Percentiles rank a stretch among this genome's conserved stretches.
These are phyloP conservation scores for Triplophysa bombifrons DNA, from an alignment of 2,797 vertebrate species.

Conservation along the genomic window DNA sequence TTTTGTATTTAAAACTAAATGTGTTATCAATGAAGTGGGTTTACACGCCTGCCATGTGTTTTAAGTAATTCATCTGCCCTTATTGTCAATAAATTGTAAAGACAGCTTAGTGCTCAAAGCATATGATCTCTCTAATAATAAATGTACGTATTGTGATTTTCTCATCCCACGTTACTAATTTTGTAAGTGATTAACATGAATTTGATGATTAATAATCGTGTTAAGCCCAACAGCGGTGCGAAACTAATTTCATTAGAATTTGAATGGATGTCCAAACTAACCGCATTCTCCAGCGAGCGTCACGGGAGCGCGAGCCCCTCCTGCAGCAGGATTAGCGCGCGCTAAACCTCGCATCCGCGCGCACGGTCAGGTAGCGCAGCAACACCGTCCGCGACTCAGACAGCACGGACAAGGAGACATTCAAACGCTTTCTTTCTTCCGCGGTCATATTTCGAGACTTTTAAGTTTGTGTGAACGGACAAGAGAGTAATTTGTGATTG, in stretches of 20 bases:
- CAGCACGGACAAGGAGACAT: not conserved
- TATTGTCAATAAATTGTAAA: not conserved
- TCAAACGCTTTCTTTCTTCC: not conserved
- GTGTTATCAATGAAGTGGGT: conserved; percentile 16
- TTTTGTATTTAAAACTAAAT: conserved; percentile 28
- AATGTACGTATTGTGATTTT: not conserved
- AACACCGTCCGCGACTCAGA: conserved; percentile 10
- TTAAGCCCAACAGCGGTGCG: conserved; percentile 24
- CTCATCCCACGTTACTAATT: conserved; percentile 26
- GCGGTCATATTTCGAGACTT: not conserved
- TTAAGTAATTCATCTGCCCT: not conserved
- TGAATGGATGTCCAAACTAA: conserved; percentile 44
- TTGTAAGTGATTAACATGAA: conserved; percentile 17
- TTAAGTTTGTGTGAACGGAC: conserved; percentile 2
- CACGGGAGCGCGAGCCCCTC: conserved; percentile 46
- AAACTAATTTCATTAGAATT: conserved; percentile 43
- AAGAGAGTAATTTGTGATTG: not conserved
- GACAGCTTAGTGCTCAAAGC: not conserved
- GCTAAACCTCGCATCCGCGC: conserved; percentile 36
- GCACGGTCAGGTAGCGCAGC: conserved; percentile 40
- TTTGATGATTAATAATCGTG: conserved; percentile 31
- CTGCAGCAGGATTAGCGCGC: conserved; percentile 38
- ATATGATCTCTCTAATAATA: not conserved
- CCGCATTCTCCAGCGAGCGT: conserved; percentile 43
- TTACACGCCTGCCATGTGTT: not conserved